Conservation (phyloP, 2,113 vertebrate species). For the Probosciger aterrimus region DNA sequence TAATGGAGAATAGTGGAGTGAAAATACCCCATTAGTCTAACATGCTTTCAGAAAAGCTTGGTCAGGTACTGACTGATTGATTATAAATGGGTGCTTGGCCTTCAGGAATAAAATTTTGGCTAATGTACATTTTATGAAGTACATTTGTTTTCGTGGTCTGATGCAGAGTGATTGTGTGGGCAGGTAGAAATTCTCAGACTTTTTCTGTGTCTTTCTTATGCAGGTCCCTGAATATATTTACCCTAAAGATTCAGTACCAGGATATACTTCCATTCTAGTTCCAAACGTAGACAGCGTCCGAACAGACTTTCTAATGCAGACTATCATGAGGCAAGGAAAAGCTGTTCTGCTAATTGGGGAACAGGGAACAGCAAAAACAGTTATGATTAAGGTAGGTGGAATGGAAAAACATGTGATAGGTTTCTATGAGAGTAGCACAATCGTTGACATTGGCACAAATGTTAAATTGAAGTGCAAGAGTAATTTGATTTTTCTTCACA, state of each 20-base stretch:
- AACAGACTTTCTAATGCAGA: conserved; percentile 80
- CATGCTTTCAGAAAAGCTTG: background rate
- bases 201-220: background rate
- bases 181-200: background rate
- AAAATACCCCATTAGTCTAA: background rate
- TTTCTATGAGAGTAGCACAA: background rate
- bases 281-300: conserved; percentile 85
- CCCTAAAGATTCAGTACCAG: conserved; percentile 78
- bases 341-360: conserved; percentile 83
- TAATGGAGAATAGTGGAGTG: background rate
- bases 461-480: background rate
- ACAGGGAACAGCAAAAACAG: conserved; percentile 86
- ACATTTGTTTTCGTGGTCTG: background rate
- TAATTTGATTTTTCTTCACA: background rate
- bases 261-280: conserved; percentile 83
- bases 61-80: background rate
- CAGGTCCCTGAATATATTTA: conserved; percentile 84
- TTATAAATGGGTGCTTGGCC: background rate
- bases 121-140: background rate
- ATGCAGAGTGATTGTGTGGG: background rate
- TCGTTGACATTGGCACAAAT: background rate
- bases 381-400: conserved; percentile 81
- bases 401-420: background rate
- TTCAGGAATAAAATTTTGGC: background rate
- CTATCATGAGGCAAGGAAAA: conserved; percentile 81